Evolutionary conservation across 2,113 vertebrate genomes (phyloP), one percentile per base, ranked within the genome.

Genomic region (Larimichthys polyactis): DNA sequence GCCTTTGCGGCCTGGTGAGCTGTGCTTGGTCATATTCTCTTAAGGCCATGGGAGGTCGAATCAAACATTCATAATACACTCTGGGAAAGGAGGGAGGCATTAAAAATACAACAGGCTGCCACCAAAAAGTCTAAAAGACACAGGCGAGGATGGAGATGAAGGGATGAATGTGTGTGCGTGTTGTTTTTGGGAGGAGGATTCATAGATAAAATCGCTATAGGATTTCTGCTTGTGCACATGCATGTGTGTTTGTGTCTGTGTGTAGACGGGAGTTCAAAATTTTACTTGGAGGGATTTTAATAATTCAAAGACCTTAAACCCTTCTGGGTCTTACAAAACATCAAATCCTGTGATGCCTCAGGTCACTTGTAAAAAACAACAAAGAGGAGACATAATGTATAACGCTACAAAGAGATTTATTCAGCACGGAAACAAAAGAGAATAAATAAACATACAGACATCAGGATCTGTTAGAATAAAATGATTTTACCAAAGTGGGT

Each of bases 21-120:
- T 22, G 43, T 55, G 48, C 67, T 78, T 19, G 81, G 74, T 81
- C 75, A 54, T 70, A 71, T 89, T 86, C 85, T 73, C 77, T 71
- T 48, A 11, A 65, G 78, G 86, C 84, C 74, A 46, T 12, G 15
- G 52, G 85, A 83, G 91, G 81, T 55, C 44, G 64, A 80, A 95
- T 95, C 85, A 95, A 94, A 92, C 77, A 94, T 94, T 92, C 74
- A 94, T 92, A 78, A 89, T 29, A 83, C 74, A 84, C 86, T 82
- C 87, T 87, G 84, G 80, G 81, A 79, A 73, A 86, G 68, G 62
- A 79, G 20, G 48, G 78, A 36, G 70, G 36, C 83, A 93, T 94
- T 89, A 92, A 94, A 94, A 86, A 89, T 93, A 87, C 90, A 92
- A 87, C 63, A 86, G 74, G 71, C 73, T 78, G 71, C 71, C 81